A percentile compares a stretch with the other conserved stretches of the same genome.
These are phyloP conservation scores for Aphelinus certus DNA, from an alignment of 1,140 invertebrate genomes.

Conservation along the genomic window DNA sequence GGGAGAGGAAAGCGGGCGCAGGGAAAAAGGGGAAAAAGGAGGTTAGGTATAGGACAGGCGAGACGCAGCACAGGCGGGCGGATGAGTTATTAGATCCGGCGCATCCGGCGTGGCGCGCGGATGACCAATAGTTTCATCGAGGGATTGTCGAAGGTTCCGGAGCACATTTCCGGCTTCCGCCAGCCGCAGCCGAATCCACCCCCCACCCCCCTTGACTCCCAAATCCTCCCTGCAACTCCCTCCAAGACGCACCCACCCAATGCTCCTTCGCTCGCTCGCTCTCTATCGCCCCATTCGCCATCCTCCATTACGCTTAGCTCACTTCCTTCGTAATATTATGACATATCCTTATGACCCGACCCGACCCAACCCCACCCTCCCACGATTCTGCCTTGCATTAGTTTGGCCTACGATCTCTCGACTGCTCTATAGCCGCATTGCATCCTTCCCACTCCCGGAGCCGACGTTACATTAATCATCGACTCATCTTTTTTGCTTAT, in stretches of 20 bases:
- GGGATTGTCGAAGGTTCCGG: conserved; percentile 67
- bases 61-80: conserved; percentile 46
- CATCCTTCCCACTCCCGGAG: too few species aligned
- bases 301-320: conserved; percentile 19
- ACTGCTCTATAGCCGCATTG: too few species aligned
- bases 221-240: conserved; percentile 38
- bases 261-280: conserved; percentile 7
- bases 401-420: too few species aligned
- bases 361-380: neutral
- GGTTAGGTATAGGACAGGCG: conserved; percentile 9
- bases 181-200: conserved; percentile 44
- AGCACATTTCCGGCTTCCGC: conserved; percentile 67
- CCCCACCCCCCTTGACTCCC: conserved; percentile 40
- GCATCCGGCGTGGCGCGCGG: conserved; percentile 64
- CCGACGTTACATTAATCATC: too few species aligned
- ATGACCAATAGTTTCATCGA: conserved; percentile 68
- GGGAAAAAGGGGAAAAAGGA: conserved; percentile 3
- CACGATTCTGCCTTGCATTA: neutral
- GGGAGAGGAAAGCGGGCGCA: too few species aligned
- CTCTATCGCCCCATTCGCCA: neutral
- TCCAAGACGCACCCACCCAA: conserved; percentile 32
- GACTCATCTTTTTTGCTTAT: too few species aligned
- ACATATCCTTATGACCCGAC: neutral
- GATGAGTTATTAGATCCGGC: conserved; percentile 67
- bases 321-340: conserved; percentile 16